phyloP scores from a whole-genome alignment of 2,888 invertebrate genomes.

The Chloromyia formosa region DNA sequence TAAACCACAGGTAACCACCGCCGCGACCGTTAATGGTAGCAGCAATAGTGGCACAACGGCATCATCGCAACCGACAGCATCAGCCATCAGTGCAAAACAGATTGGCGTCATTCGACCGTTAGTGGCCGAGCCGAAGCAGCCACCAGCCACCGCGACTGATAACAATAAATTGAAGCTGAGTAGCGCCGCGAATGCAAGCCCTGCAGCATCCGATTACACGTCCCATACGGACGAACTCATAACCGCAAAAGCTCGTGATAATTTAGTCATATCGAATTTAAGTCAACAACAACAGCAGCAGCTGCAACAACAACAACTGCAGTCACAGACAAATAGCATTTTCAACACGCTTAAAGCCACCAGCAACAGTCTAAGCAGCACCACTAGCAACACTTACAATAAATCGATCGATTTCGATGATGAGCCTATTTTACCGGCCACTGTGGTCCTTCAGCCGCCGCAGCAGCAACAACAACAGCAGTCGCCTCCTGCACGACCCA shows the following conservation, averaged over 20 bases:
- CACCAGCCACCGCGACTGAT: neutral
- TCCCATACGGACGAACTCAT: slow-evolving; percentile 36
- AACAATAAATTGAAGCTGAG: slow-evolving; percentile 13
- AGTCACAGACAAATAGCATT: slow-evolving; percentile 46
- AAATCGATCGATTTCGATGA: slow-evolving; percentile 11
- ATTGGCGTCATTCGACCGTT: slow-evolving; percentile 69
- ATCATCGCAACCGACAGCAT: slow-evolving; percentile 46
- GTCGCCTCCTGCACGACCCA: slow-evolving; percentile 43
- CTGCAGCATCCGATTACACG: slow-evolving; percentile 17
- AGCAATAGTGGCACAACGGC: slow-evolving; percentile 53
- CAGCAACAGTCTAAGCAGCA: slow-evolving; percentile 23
- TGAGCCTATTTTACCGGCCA: slow-evolving; percentile 19
- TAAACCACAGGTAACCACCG: slow-evolving; percentile 49
- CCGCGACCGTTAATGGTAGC: slow-evolving; percentile 48
- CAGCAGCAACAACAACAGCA: neutral
- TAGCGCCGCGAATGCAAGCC: neutral
- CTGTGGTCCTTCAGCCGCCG: slow-evolving; percentile 19
- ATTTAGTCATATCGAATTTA: slow-evolving; percentile 50
- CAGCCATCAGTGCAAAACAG: slow-evolving; percentile 59
- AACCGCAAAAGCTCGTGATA: slow-evolving; percentile 49
- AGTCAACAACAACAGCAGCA: slow-evolving; percentile 50
- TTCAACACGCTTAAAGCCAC: slow-evolving; percentile 49
- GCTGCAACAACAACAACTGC: neutral
- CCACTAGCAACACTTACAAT: slow-evolving; percentile 21
- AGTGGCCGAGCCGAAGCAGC: slow-evolving; percentile 48